These are phyloP conservation scores for Grus americana DNA, from an alignment of 2,113 vertebrate species.

Conservation along the genomic window DNA sequence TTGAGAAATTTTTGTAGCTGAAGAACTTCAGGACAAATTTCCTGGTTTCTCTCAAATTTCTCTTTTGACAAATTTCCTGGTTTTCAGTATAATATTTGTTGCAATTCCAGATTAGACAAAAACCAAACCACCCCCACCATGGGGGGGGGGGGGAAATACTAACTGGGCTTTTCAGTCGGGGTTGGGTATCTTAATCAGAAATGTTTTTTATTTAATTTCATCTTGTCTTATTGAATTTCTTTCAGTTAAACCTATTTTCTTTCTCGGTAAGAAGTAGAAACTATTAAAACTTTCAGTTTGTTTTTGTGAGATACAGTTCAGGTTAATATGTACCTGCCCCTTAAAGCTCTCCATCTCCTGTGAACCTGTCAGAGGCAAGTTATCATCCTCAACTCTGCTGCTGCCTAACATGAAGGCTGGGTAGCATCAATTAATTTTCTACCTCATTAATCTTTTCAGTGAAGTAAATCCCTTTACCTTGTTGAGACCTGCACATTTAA, in stretches of 20 bases:
- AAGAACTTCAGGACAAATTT: background rate
- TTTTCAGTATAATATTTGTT: background rate
- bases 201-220: background rate
- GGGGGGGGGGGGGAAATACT: too few relatives aligned
- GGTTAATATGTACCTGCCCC: background rate
- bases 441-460: background rate
- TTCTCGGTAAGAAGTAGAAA: background rate
- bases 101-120: background rate
- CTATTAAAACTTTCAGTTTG: background rate
- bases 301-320: background rate
- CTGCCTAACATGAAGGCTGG: background rate
- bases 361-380: too few relatives aligned
- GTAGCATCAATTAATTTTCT: background rate
- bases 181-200: constrained; percentile 11
- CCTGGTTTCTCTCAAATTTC: background rate
- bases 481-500: background rate
- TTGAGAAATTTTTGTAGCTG: background rate
- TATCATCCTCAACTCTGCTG: background rate
- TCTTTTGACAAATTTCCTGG: background rate
- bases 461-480: background rate
- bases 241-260: background rate
- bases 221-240: background rate
- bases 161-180: too few relatives aligned
- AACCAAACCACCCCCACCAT: background rate
- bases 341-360: background rate